Base-by-base conservation (phyloP, 2,113 vertebrate species). In the Datnioides undecimradiatus region DNA sequence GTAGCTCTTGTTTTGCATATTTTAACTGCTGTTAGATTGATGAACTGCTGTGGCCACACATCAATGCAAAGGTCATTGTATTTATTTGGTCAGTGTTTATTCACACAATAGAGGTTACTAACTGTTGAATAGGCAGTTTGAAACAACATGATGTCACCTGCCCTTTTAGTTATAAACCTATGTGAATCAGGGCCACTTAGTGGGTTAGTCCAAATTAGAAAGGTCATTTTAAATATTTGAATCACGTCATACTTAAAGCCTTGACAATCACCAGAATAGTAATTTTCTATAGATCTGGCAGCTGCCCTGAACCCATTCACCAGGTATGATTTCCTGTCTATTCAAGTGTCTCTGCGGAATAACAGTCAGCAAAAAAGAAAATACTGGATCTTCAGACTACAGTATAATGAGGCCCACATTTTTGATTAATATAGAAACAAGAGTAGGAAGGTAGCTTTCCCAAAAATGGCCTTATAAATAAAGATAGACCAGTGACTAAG, bases 401-500 rank as follows among this genome's bases (percentile, higher is more conserved):
- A 71, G 33, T 54, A 49, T 79, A 73, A 85, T 63, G 62, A 83
- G 23, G 41, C 59, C 52, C 62, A 72, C 59, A 72, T 73, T 77
- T 62, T 7, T 83, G 62, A 75, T 83, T 59, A 73, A 72, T 70
- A 81, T 82, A 72, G 73, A 73, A 82, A 59, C 78, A 70, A 38
- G 54, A 79, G 76, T 69, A 87, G 79, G 78, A 86, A 78, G 19
- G 65, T 72, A 65, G 57, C 29, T 21, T 73, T 73, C 25, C 73
- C 49, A 70, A 79, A 85, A 81, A 72, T 69, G 73, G 67, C 38
- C 38, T 68, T 23, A 72, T 62, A 57, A 67, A 88, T 57, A 82
- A 86, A 73, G 51, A 86, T 70, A 80, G 57, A 76, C 21, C n/a
- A 27, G 65, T 84, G 78, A 73, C 69, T 81, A 77, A 80, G 69